Percentiles rank a stretch among this genome's conserved stretches.
phyloP scores from a whole-genome alignment of 1,140 invertebrate species.

The Zaprionus lachaisei region DNA sequence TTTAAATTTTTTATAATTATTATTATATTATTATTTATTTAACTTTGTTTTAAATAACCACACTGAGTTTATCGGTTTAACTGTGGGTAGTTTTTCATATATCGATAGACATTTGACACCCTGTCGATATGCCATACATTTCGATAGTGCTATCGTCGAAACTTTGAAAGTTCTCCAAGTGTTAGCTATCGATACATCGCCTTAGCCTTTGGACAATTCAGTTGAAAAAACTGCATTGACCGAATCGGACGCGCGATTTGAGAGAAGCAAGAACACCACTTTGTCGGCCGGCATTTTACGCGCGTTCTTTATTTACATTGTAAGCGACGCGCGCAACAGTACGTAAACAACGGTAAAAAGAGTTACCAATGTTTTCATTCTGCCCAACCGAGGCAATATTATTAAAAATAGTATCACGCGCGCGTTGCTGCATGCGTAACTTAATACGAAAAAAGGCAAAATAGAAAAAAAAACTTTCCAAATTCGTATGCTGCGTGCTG shows the following conservation, averaged over 20 bases:
- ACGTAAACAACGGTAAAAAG: conserved; percentile 50
- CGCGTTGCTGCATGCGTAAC: conserved; percentile 40
- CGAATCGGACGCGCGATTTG: conserved; percentile 3
- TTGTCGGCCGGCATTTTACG: conserved; percentile 49
- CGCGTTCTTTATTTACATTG: conserved; percentile 47
- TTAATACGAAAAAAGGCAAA: conserved; percentile 32
- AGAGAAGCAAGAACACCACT: neutral
- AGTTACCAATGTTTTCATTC: conserved; percentile 14
- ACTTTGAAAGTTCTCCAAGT: neutral
- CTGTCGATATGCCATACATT: neutral
- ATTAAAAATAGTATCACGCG: conserved; percentile 40
- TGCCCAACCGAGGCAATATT: conserved; percentile 15
- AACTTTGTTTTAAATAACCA: no score
- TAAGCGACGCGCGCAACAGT: conserved; percentile 50
- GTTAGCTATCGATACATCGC: conserved; percentile 14
- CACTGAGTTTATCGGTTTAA: no score
- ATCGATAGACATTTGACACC: no score
- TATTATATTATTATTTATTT: no score
- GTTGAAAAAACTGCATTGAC: conserved; percentile 35
- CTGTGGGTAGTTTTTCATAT: no score
- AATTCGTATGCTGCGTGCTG: conserved; percentile 30
- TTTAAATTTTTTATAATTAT: no score
- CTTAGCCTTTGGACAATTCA: conserved; percentile 5
- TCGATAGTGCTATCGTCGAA: neutral
- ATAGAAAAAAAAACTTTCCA: neutral